phyloP scores from a whole-genome alignment of 2,797 vertebrate species.

The Poecilia picta region DNA sequence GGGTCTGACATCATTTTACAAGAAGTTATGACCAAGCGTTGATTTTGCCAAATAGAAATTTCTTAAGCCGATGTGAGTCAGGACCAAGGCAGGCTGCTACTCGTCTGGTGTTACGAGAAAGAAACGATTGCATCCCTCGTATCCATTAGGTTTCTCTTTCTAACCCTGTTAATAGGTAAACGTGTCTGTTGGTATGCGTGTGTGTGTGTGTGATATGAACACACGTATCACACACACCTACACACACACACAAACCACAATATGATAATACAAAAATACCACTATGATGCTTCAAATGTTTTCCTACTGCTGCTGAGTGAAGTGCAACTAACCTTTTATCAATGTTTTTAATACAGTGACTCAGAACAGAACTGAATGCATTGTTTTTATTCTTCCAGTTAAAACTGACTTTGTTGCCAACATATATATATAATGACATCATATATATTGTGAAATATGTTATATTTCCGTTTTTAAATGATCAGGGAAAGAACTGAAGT shows the following conservation, averaged over 20 bases:
- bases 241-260: neutral
- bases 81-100: slow-evolving; percentile 13
- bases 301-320: neutral
- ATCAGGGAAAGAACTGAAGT: neutral
- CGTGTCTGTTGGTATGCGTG: neutral
- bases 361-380: neutral
- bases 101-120: neutral
- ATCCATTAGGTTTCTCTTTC: neutral
- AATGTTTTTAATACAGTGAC: neutral
- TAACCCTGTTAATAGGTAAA: neutral
- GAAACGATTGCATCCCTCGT: neutral
- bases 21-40: slow-evolving; percentile 1
- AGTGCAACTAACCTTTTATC: neutral
- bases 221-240: too few relatives aligned
- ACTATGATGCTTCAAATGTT: slow-evolving; percentile 2
- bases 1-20: slow-evolving; percentile 6
- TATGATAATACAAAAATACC: neutral
- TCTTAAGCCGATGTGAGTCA: neutral
- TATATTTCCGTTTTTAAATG: slow-evolving; percentile 9
- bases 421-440: neutral
- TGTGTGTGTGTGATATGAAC: neutral
- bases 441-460: neutral
- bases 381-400: slow-evolving; percentile 53
- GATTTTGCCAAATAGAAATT: slow-evolving; percentile 5
- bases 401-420: slow-evolving; percentile 34